Percentiles rank a stretch among this genome's conserved stretches.
Conservation (phyloP, 1,140 invertebrate species). For the Ostrea edulis region DNA sequence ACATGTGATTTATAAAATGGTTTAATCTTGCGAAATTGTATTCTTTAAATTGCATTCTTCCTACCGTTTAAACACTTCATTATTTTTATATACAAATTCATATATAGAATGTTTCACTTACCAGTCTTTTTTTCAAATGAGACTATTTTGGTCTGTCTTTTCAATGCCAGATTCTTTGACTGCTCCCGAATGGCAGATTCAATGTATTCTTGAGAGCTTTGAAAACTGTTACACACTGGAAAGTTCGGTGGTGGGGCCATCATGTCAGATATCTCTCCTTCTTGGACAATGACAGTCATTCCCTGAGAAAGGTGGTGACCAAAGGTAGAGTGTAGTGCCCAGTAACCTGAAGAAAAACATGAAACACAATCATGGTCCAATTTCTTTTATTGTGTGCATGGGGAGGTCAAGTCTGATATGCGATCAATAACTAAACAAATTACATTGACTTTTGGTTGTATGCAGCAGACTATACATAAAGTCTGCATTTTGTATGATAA, state of each 20-base stretch:
- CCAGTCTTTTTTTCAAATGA: too few species aligned
- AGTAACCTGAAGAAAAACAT: constrained; percentile 84
- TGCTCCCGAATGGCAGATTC: neutral
- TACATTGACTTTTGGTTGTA: too few species aligned
- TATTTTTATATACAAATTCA: neutral
- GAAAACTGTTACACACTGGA: constrained; percentile 72
- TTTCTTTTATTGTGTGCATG: too few species aligned
- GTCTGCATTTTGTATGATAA: too few species aligned
- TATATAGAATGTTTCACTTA: too few species aligned
- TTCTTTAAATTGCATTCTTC: neutral
- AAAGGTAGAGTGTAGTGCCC: constrained; percentile 94
- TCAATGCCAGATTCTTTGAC: neutral
- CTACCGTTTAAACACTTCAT: neutral
- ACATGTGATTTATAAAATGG: neutral
- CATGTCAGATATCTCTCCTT: constrained; percentile 80
- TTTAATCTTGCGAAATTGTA: neutral
- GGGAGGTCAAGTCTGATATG: too few species aligned
- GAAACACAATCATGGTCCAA: neutral
- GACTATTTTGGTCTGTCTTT: neutral
- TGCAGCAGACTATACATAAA: too few species aligned
- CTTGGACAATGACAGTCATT: constrained; percentile 92
- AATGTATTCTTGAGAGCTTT: neutral
- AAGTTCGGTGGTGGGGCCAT: constrained; percentile 76
- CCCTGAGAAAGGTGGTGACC: constrained; percentile 93
- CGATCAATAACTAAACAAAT: too few species aligned